phyloP scores from a whole-genome alignment of 30 jellyfish, hydroid and myxozoan species.

The Chironex yamaguchii region DNA sequence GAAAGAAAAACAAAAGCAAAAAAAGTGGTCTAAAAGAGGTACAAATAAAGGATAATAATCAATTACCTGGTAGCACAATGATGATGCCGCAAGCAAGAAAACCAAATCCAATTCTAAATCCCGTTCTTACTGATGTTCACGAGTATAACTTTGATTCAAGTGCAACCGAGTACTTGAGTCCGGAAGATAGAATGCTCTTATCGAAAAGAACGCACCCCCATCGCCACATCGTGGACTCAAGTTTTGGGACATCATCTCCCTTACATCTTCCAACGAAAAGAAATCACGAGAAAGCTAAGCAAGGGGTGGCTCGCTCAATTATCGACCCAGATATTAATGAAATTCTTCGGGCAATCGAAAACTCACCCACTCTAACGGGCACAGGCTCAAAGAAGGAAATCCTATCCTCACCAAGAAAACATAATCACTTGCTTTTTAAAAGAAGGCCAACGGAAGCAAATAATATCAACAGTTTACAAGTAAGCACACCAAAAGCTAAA shows the following conservation, averaged over 20 bases:
- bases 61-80: not conserved
- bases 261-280: not conserved
- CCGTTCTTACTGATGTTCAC: not conserved
- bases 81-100: not conserved
- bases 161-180: not conserved
- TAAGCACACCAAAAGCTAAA: too few relatives aligned
- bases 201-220: not conserved
- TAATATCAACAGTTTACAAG: not conserved
- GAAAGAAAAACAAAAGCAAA: not conserved
- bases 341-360: not conserved
- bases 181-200: not conserved
- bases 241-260: not conserved
- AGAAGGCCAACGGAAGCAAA: not conserved
- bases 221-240: not conserved
- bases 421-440: too few relatives aligned
- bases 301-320: not conserved
- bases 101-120: not conserved
- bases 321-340: not conserved
- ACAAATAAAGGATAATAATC: not conserved
- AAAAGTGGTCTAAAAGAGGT: too few relatives aligned
- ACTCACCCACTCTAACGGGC: too few relatives aligned
- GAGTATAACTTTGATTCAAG: not conserved
- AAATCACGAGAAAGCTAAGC: not conserved
- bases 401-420: not conserved
- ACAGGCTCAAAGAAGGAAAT: not conserved